Evolutionary conservation across 2,113 vertebrate species (phyloP), one percentile per base, ranked within the genome.

Genomic region (Calidris pygmaea): DNA sequence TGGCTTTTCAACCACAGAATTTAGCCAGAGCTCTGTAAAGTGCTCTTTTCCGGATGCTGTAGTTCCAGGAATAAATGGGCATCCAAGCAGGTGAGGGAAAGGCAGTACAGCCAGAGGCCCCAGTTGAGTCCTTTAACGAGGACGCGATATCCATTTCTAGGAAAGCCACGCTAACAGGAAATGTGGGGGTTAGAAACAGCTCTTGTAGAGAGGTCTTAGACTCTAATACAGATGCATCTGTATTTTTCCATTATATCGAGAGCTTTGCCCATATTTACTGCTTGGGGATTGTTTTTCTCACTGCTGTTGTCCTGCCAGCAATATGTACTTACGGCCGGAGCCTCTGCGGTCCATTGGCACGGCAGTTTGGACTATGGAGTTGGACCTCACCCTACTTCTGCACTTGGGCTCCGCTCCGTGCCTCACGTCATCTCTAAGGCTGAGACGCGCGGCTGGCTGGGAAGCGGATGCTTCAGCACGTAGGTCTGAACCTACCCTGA

Each of bases 261-360:
- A 93, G 72, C 85, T 86, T 89, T 96, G 92, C 93, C 91, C 90
- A 0, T 91, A 77, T 96, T 96, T 96, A 63, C 90, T 92, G 90
- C 95, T 95, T 50, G n/a, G 92, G 94, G 95, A 94, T 58, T 96
- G 92, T 93, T 96, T 91, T 88, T 83, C 95, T 74, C 90, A 68
- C 85, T 78, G 96, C 81, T 96, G 63, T 68, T 90, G 37, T 93
- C 65, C 88, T 75, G 95, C 95, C 96, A 96, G 90, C 87, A 94
- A 13, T 35, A 53, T 62, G 86, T 75, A 48, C 85, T 75, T 60
- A 10, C 0, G 74, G 80, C 73, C 7, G 2, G 63, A 91, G 90
- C 47, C 89, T 85, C 87, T 62, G 71, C 37, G 15, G 68, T 63
- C 81, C 93, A 43, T 72, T 90, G 96, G 93, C 95, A 92, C 83